Conservation (phyloP, 2,113 vertebrate species). For the Oxyruncus cristatus region DNA sequence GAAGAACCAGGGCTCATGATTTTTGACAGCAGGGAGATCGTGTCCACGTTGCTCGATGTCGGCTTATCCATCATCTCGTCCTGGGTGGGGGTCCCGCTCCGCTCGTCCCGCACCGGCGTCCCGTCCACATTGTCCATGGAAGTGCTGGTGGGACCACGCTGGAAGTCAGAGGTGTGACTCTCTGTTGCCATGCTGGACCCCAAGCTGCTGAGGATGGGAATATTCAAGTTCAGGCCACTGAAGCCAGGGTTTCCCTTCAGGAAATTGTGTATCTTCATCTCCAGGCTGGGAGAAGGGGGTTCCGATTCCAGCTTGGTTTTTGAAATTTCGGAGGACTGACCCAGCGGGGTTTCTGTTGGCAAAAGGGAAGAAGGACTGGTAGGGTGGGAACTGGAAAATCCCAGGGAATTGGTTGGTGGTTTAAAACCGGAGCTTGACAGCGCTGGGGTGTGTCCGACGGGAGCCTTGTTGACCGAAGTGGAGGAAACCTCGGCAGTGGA, state of each 20-base stretch:
- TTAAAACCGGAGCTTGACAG: slow-evolving; percentile 72
- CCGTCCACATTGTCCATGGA: slow-evolving; percentile 87
- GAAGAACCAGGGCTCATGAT: slow-evolving; percentile 82
- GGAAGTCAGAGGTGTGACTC: slow-evolving; percentile 70
- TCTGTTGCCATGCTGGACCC: slow-evolving; percentile 67
- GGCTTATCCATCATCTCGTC: slow-evolving; percentile 98
- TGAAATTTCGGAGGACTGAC: slow-evolving; percentile 65
- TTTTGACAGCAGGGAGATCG: slow-evolving; percentile 76
- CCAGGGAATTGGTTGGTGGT: slow-evolving; percentile 67
- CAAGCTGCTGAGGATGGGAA: slow-evolving; percentile 76
- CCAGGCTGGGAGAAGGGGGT: slow-evolving; percentile 85
- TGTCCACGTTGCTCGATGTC: slow-evolving; percentile 72
- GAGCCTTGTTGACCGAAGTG: slow-evolving; percentile 77
- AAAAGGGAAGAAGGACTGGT: slow-evolving; percentile 63
- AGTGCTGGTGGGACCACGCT: slow-evolving; percentile 73
- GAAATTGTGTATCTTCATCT: slow-evolving; percentile 98
- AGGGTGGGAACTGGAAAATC: slow-evolving; percentile 65
- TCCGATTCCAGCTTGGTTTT: slow-evolving; percentile 75
- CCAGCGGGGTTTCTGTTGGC: slow-evolving; percentile 70
- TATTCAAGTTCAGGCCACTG: slow-evolving; percentile 86
- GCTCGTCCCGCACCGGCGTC: slow-evolving; percentile 92
- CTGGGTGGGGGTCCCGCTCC: slow-evolving; percentile 92
- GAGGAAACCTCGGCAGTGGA: slow-evolving; percentile 79
- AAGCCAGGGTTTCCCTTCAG: slow-evolving; percentile 95
- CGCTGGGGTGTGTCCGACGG: slow-evolving; percentile 58